Conservation (phyloP, 2,888 invertebrate species). For the Macrophya annulata region DNA sequence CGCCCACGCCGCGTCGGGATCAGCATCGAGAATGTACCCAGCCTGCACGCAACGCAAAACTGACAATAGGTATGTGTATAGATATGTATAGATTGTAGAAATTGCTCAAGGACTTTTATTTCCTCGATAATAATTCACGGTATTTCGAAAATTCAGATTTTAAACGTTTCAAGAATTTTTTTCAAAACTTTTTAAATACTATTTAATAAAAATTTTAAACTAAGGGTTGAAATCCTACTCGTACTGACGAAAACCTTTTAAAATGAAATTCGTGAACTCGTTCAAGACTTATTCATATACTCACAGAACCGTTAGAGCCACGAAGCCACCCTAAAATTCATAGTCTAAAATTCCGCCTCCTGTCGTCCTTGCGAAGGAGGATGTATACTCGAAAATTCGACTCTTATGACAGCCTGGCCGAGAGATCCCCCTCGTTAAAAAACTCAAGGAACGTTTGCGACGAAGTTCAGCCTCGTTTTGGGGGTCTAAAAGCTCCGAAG, state of each 20-base stretch:
- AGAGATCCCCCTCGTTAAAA: slow-evolving; percentile 16
- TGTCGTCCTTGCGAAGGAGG: background rate
- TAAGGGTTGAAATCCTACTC: background rate
- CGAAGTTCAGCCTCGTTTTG: slow-evolving; percentile 11
- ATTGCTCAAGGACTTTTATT: background rate
- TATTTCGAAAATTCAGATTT: background rate
- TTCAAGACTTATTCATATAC: background rate
- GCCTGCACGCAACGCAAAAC: slow-evolving; percentile 47
- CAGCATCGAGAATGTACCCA: slow-evolving; percentile 15
- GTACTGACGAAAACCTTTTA: too few species aligned
- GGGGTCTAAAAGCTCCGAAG: slow-evolving; percentile 12
- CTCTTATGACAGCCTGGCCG: background rate
- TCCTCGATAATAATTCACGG: background rate
- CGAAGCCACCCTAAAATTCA: slow-evolving; percentile 28
- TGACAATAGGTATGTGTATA: background rate
- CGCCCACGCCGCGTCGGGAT: slow-evolving; percentile 44
- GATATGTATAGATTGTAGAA: background rate
- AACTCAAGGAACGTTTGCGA: background rate
- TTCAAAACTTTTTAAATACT: background rate
- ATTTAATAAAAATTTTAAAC: background rate
- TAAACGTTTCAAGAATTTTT: background rate
- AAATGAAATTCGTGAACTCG: background rate
- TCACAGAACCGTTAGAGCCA: slow-evolving; percentile 39
- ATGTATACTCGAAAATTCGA: slow-evolving; percentile 25
- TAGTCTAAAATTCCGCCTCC: background rate